phyloP scores from a whole-genome alignment of 2,797 vertebrate species.

The Centroberyx gerrardi region DNA sequence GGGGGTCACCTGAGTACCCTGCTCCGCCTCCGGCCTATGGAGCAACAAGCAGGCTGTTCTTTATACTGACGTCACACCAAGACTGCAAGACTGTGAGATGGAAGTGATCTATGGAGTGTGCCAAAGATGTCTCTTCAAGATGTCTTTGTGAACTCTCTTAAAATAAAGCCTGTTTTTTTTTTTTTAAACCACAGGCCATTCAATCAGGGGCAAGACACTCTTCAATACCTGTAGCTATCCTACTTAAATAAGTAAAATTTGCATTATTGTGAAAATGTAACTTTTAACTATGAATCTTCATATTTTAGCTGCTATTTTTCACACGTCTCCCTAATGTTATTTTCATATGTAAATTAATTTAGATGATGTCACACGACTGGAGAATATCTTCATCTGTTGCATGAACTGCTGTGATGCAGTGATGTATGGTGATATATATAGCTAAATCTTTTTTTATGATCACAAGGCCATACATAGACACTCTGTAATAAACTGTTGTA shows the following conservation, averaged over 20 bases:
- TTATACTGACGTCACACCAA: slow-evolving; percentile 5
- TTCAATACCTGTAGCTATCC: background rate
- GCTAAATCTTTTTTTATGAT: too few species aligned
- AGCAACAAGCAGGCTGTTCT: slow-evolving; percentile 58
- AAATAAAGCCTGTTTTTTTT: background rate
- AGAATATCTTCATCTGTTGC: too few species aligned
- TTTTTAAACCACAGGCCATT: slow-evolving; percentile 5
- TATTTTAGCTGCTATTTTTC: too few species aligned
- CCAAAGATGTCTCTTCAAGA: slow-evolving; percentile 32
- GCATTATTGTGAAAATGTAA: too few species aligned
- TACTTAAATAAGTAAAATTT: background rate
- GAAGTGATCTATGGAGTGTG: slow-evolving; percentile 17
- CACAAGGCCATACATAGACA: too few species aligned
- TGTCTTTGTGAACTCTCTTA: slow-evolving; percentile 4
- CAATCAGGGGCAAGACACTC: background rate
- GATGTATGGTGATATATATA: too few species aligned
- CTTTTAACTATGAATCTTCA: too few species aligned
- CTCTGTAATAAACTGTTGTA: too few species aligned
- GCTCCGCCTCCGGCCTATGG: background rate
- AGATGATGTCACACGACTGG: too few species aligned
- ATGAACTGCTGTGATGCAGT: too few species aligned
- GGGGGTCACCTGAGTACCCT: slow-evolving; percentile 66
- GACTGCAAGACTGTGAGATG: background rate
- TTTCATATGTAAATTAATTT: too few species aligned
- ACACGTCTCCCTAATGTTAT: too few species aligned